Base-by-base conservation (phyloP, 2,113 vertebrate species). In the Chloroceryle aenea region DNA sequence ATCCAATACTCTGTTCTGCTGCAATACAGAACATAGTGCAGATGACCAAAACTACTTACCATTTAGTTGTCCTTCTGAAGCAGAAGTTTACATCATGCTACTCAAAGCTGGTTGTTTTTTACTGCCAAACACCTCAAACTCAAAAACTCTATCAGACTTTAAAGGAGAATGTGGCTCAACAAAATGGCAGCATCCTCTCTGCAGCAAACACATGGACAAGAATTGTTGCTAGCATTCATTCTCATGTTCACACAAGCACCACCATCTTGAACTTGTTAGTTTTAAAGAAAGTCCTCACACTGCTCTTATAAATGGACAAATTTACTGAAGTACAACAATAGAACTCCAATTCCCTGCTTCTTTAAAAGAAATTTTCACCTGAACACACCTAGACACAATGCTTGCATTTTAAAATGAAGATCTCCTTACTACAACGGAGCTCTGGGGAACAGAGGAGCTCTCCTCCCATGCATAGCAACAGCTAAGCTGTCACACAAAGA, bases 221-320 rank as follows among this genome's bases (percentile, higher is more conserved):
- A 10, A 82, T 72, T 10, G 56, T 4, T 0, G 0, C 7, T 13
- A 52, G 14, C 6, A 45, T 26, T 47, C 13, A 34, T 50, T 74
- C 66, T 47, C 23, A 42, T 21, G 4, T 21, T 52, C 26, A n/a
- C 22, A 42, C 23, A 75, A 69, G 15, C 18, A 55, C 2, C 34
- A 14, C 5, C 3, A 50, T 6, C 79, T 29, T 56, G 43, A 86
- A 79, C 12, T 27, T 16, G 9, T 6, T 63, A 27, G 62, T 61
- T 62, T 78, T 63, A 78, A 69, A 43, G 17, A 72, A 80, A 73
- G 53, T 21, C 20, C 8, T 61, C 50, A 62, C 3, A 4, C 6
- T n/a, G 18, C 15, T 69, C 6, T 56, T 40, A 38, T 3, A 34
- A 67, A 58, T 0, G 0, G 22, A 27, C 12, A 67, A 6, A 11